phyloP scores from a whole-genome alignment of 2,888 invertebrate genomes.

The Noctua comes region DNA sequence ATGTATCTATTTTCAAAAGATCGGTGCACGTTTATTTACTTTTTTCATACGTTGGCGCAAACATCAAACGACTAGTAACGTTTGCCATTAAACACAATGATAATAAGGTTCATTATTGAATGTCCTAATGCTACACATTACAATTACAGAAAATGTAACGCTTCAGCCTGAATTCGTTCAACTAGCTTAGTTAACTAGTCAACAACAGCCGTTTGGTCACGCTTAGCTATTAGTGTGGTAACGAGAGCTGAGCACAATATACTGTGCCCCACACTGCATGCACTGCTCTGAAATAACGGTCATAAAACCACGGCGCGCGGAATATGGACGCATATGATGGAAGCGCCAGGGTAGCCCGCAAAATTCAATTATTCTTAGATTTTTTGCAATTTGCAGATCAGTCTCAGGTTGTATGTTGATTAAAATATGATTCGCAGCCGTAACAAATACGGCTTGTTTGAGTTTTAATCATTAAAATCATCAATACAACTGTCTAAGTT shows the following conservation, averaged over 20 bases:
- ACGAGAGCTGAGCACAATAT: conserved; percentile 6
- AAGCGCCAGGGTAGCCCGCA: too few relatives aligned
- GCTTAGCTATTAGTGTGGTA: conserved; percentile 32
- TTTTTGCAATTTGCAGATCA: too few relatives aligned
- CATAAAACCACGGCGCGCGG: not conserved
- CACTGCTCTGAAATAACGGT: not conserved
- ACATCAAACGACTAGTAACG: not conserved
- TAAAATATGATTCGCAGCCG: too few relatives aligned
- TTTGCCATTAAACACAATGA: not conserved
- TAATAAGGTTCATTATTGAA: conserved; percentile 1
- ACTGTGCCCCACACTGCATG: not conserved
- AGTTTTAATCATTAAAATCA: too few relatives aligned
- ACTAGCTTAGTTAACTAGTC: conserved; percentile 22
- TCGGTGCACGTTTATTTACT: not conserved
- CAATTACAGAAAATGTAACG: conserved; percentile 7
- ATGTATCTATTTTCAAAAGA: not conserved
- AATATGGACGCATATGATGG: not conserved
- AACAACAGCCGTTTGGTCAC: conserved; percentile 37
- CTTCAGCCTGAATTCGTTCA: conserved; percentile 11
- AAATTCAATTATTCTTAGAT: too few relatives aligned
- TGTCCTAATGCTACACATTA: not conserved
- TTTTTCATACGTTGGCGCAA: not conserved
- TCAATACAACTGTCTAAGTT: too few relatives aligned
- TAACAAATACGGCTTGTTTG: too few relatives aligned
- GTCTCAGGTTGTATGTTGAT: too few relatives aligned